Conservation (phyloP, 2,113 vertebrate species). For the Lophochroa leadbeateri region DNA sequence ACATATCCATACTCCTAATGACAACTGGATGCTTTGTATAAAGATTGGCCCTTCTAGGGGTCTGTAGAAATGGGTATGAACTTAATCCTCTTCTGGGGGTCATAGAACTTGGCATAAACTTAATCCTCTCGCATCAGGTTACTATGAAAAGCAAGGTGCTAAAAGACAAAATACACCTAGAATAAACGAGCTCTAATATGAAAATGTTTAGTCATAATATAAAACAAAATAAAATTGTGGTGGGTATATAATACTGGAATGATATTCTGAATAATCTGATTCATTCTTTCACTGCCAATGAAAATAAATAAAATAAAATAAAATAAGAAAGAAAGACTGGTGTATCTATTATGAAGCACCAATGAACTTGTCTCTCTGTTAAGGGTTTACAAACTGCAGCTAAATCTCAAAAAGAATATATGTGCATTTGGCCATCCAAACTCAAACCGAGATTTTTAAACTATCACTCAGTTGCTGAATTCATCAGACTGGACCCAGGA, state of each 20-base stretch:
- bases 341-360: not conserved
- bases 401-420: not conserved
- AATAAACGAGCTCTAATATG: not conserved
- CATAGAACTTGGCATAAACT: not conserved
- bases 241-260: not conserved
- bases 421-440: not conserved
- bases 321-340: not conserved
- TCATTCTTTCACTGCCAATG: not conserved
- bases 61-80: not conserved
- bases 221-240: not conserved
- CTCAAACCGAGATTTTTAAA: not conserved
- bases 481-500: not conserved
- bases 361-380: not conserved
- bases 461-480: not conserved
- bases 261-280: not conserved
- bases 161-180: not conserved
- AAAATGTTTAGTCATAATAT: not conserved
- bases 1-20: not conserved
- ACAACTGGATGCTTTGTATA: not conserved
- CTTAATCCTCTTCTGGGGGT: not conserved
- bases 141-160: not conserved
- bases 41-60: not conserved
- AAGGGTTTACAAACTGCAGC: not conserved
- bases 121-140: not conserved
- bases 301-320: not conserved